These are phyloP conservation scores for Lepidocyrtinus sp. DNA, from an alignment of 2,888 invertebrate genomes.

Conservation along the genomic window DNA sequence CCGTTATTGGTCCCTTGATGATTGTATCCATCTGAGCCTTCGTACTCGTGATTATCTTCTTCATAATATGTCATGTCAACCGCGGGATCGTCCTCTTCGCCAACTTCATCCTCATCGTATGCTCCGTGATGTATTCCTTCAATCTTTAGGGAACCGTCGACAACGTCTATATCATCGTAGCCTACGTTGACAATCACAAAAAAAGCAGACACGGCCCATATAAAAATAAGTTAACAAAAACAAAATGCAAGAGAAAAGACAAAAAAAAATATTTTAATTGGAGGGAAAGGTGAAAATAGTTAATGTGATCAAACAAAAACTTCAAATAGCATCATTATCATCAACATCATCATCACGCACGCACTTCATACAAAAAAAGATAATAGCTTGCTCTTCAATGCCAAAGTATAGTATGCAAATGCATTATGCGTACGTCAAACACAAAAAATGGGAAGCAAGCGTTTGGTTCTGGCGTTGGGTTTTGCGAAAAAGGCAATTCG, in stretches of 20 bases:
- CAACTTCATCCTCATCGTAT: conserved; percentile 33
- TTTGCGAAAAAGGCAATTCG: conserved; percentile 12
- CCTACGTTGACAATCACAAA: conserved; percentile 47
- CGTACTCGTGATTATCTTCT: conserved; percentile 30
- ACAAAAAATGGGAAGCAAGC: conserved; percentile 48
- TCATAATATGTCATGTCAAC: conserved; percentile 39
- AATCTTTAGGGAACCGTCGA: conserved; percentile 36
- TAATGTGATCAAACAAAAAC: conserved; percentile 21
- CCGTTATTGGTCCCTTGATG: conserved; percentile 3
- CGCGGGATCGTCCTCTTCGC: conserved; percentile 28
- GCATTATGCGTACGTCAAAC: conserved; percentile 18
- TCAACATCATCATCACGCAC: conserved; percentile 41
- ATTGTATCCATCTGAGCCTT: conserved; percentile 17
- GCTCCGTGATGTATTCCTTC: conserved; percentile 35
- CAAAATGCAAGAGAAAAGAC: conserved; percentile 48
- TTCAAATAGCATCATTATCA: conserved; percentile 22
- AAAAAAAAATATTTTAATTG: conserved; percentile 35
- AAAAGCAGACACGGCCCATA: conserved; percentile 9
- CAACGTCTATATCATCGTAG: conserved; percentile 55
- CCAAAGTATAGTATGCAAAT: too few relatives aligned
- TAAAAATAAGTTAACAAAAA: conserved; percentile 38
- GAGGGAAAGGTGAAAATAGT: conserved; percentile 15
- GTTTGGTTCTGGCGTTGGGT: conserved; percentile 27
- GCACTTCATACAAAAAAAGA: conserved; percentile 31
- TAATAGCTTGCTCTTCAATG: conserved; percentile 47